Base-by-base conservation (phyloP, 2,113 vertebrate genomes). In the Ceratotherium simum region DNA sequence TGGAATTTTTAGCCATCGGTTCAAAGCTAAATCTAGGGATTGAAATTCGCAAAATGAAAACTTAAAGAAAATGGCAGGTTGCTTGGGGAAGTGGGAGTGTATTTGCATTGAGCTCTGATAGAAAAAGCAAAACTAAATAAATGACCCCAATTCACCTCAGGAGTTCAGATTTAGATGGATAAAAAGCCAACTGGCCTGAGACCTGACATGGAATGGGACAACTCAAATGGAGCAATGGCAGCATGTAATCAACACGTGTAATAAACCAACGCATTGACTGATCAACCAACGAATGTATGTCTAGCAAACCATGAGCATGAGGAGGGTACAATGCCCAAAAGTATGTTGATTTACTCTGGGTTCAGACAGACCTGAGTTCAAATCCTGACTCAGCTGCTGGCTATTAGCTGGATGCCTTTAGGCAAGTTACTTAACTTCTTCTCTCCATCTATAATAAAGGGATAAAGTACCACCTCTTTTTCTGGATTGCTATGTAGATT, bases 91-190 rank as follows among this genome's bases (percentile, higher is more conserved):
- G 58, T 3, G 51, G 48, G 78, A 70, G 8, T 79, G 36, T 21
- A 83, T 73, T 58, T 91, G 69, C 58, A 65, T 12, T 93, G 76
- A 90, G 60, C 33, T 96, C 60, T 46, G 62, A 83, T 18, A 6
- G 76, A 78, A 96, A 97, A 96, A 93, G 56, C 67, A 75, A 96
- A 90, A 95, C 33, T 82, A 67, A 67, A 60, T 25, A 29, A 94
- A 84, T 6, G 80, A 91, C 54, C 76, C 27, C 51, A 93, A 33
- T 51, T 33, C 64, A 10, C 33, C 79, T 39, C 73, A 56, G 18
- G 5, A 86, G 20, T 51, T 91, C 69, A 83, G 80, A 70, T 83
- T 95, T 56, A 60, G 76, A 91, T 13, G 46, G 29, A 87, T 6
- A 83, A 18, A 73, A 75, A 46, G 73, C 9, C 90, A 73, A 20